Evolutionary conservation across 2,113 vertebrate genomes (phyloP).

Genomic region (Mustela nigripes): DNA sequence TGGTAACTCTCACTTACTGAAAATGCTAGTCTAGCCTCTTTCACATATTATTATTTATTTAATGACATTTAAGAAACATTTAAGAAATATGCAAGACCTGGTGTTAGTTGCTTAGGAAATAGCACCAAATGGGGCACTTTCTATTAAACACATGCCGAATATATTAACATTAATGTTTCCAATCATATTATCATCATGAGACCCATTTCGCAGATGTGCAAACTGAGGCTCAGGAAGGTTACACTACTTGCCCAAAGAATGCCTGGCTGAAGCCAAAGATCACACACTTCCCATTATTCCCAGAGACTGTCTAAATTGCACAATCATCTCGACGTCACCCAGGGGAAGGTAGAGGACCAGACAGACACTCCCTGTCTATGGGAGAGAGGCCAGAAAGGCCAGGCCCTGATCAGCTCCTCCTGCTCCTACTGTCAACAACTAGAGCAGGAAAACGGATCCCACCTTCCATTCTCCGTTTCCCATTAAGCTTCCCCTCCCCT

Average conservation of each 20-base stretch:
- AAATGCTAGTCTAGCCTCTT: neutral
- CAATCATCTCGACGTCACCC: neutral
- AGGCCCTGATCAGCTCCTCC: neutral
- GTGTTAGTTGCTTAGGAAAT: slow-evolving; percentile 43
- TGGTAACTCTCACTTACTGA: neutral
- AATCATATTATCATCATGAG: neutral
- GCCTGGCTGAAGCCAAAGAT: slow-evolving; percentile 12
- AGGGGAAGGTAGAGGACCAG: neutral
- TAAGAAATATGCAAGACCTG: slow-evolving; percentile 36
- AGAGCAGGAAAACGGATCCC: neutral
- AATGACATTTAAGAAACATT: slow-evolving; percentile 58
- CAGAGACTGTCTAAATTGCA: neutral
- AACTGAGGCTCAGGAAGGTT: slow-evolving; percentile 41
- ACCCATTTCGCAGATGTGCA: slow-evolving; percentile 60
- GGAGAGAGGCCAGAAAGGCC: neutral
- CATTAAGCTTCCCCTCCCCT: neutral
- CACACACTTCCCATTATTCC: neutral
- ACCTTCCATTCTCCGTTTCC: neutral
- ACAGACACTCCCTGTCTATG: neutral
- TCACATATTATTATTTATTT: neutral
- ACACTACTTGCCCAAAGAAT: neutral
- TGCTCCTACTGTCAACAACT: neutral
- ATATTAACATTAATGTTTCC: neutral
- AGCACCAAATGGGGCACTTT: neutral
- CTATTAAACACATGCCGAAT: neutral